Evolutionary conservation across 2,113 vertebrate genomes (phyloP).

Genomic region (Azemiops feae): DNA sequence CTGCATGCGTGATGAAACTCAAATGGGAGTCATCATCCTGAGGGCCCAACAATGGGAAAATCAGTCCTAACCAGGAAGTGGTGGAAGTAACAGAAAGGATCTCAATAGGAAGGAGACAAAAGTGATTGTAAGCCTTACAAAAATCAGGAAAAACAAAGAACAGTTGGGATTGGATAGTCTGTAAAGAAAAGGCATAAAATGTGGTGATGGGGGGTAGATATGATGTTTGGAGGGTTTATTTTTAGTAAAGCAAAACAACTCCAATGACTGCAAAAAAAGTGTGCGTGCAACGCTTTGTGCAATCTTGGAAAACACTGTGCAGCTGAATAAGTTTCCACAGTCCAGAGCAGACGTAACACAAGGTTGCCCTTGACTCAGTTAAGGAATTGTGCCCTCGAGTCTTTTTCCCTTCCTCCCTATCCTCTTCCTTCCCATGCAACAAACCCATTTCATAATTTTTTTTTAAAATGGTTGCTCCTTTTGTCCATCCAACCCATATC

Average conservation of each 20-base stretch:
- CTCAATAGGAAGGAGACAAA: neutral
- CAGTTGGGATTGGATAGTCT: neutral
- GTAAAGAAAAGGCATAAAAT: neutral
- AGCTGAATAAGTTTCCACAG: neutral
- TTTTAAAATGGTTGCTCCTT: neutral
- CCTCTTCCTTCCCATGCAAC: neutral
- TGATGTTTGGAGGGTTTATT: neutral
- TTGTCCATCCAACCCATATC: neutral
- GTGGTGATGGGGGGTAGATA: neutral
- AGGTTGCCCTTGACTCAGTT: neutral
- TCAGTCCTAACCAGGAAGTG: neutral
- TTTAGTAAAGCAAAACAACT: neutral
- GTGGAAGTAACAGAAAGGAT: neutral
- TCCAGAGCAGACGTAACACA: neutral
- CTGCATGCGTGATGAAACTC: conserved; percentile 81
- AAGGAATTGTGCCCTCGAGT: neutral
- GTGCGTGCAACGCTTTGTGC: neutral
- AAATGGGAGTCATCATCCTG: conserved; percentile 85
- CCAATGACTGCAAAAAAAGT: neutral
- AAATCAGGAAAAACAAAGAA: neutral
- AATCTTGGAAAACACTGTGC: neutral
- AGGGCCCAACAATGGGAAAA: neutral
- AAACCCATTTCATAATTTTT: neutral
- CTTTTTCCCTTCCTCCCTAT: neutral
- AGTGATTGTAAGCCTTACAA: neutral